Evolutionary conservation across 2,113 vertebrate genomes (phyloP), one percentile per base, ranked within the genome.

Genomic region (Arothron firmamentum): DNA sequence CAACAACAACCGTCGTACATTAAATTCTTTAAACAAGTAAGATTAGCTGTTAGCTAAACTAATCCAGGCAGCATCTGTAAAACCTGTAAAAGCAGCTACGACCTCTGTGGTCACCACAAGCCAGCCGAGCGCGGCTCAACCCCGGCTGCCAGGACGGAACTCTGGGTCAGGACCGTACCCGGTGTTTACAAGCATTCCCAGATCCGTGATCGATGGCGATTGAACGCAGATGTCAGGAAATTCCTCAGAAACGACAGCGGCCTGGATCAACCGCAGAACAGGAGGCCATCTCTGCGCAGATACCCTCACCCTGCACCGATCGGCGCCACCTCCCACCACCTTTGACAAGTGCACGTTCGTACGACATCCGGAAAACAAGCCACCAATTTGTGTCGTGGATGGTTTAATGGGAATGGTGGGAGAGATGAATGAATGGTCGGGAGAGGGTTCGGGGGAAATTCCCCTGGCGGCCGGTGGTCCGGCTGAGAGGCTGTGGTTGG

Each of bases 221-320:
- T 96, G 92, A 93, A 94, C 0, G 79, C 95, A 98, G 94, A 98
- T 97, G 95, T 92, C 93, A 95, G 96, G 94, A 96, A 94, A 96
- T 97, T 94, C 95, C 93, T 94, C 88, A 88, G 91, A 94, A 96
- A 96, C 96, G 93, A 94, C 94, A 96, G 92, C 92, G 93, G 93
- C 91, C 93, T 93, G 94, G 93, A 90, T 90, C 88, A 91, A 94
- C 94, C 94, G 86, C 94, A 94, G 92, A 93, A 95, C 93, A 94
- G 90, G 92, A 93, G 92, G 93, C 93, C 90, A 92, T 93, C 91
- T 92, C 92, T 89, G 85, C 90, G 92, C 88, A 92, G 91, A 92
- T 86, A 56, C 34, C 61, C 85, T 64, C 88, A 72, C 59, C 69
- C 28, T 21, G 70, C 63, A 9, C 9, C 34, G 10, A 12, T 38